Evolutionary conservation across 1,140 invertebrate genomes (phyloP).

Genomic region (Hylaeus anthracinus): DNA sequence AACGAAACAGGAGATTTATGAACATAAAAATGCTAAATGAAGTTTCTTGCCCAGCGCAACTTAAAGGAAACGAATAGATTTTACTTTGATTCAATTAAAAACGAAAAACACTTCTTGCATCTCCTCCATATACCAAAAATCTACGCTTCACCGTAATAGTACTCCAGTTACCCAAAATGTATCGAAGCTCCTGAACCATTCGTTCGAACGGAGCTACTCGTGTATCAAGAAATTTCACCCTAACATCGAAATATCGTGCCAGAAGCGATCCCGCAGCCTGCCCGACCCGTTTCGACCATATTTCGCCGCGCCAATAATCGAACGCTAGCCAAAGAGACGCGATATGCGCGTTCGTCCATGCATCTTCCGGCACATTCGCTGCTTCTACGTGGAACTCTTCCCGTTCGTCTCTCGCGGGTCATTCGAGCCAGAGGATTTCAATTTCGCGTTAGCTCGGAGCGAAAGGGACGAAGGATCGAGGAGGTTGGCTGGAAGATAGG

Average conservation of each 20-base stretch:
- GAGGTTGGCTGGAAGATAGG: background rate
- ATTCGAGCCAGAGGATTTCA: constrained; percentile 49
- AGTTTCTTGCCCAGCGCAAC: too few species aligned
- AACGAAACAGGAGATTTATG: too few species aligned
- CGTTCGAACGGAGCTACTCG: background rate
- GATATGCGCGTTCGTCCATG: background rate
- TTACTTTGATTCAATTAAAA: too few species aligned
- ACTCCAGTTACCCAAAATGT: too few species aligned
- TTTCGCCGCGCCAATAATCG: constrained; percentile 7
- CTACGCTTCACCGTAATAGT: too few species aligned
- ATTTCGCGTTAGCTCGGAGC: constrained; percentile 33
- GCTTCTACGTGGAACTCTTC: constrained; percentile 22
- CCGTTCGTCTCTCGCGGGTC: constrained; percentile 50
- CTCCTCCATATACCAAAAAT: too few species aligned
- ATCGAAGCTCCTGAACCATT: too few species aligned
- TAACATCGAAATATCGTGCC: background rate
- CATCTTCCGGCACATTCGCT: constrained; percentile 9
- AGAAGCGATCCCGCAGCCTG: background rate
- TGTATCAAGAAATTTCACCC: constrained; percentile 7
- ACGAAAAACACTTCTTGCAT: too few species aligned
- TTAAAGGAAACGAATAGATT: too few species aligned
- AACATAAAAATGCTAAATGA: too few species aligned
- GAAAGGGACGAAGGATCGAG: background rate
- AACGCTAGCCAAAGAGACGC: background rate
- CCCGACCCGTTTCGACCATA: background rate